Conservation (phyloP, 2,113 vertebrate genomes). For the Seriola aureovittata region DNA sequence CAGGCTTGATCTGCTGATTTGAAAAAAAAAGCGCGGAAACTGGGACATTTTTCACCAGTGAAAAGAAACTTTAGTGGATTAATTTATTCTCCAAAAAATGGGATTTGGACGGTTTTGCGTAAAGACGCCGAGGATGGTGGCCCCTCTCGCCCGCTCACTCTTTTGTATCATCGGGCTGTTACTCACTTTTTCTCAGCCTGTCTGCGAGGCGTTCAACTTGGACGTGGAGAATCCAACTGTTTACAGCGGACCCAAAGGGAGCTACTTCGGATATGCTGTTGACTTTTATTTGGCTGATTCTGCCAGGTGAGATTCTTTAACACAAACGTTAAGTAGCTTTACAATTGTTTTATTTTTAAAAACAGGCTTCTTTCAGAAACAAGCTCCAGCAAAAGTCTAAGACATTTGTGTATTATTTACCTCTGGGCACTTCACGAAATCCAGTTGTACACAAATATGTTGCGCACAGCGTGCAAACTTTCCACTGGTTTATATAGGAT, state of each 20-base stretch:
- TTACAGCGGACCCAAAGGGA: slow-evolving; percentile 87
- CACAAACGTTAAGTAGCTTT: background rate
- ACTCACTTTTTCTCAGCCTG: slow-evolving; percentile 69
- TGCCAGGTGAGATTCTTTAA: slow-evolving; percentile 83
- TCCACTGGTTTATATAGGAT: slow-evolving; percentile 29
- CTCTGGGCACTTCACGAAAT: background rate
- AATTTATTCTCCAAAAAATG: slow-evolving; percentile 68
- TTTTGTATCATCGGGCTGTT: slow-evolving; percentile 67
- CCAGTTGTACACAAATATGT: slow-evolving; percentile 22
- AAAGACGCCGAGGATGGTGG: slow-evolving; percentile 61
- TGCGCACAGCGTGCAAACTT: slow-evolving; percentile 43
- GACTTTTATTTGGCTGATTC: slow-evolving; percentile 91
- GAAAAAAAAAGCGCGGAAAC: background rate
- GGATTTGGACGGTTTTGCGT: slow-evolving; percentile 64
- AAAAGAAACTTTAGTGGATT: slow-evolving; percentile 47
- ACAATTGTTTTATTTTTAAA: background rate
- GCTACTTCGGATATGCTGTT: slow-evolving; percentile 92
- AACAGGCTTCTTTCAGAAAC: background rate
- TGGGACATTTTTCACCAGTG: slow-evolving; percentile 7
- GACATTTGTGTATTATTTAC: slow-evolving; percentile 7
- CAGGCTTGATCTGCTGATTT: slow-evolving; percentile 19
- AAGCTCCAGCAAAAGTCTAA: background rate
- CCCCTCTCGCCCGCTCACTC: slow-evolving; percentile 44
- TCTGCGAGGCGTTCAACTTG: slow-evolving; percentile 88
- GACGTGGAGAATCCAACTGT: slow-evolving; percentile 87